A percentile compares a stretch with the other conserved stretches of the same genome.
Conservation (phyloP, 1,140 invertebrate genomes). For the Temnothorax longispinosus region DNA sequence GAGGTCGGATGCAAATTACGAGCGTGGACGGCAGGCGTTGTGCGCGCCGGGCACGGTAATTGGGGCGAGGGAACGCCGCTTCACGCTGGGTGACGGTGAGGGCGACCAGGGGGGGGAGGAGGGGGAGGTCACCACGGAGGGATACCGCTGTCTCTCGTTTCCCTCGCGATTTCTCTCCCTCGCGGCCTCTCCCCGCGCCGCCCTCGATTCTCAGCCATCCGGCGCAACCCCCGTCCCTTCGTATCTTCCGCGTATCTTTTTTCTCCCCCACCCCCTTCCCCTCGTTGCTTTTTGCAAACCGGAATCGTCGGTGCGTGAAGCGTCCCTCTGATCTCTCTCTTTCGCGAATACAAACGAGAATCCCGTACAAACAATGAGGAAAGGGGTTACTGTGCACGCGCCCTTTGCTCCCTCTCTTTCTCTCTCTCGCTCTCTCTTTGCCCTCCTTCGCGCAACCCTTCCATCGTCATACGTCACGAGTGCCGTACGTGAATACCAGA, state of each 20-base stretch:
- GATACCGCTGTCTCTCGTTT: constrained; percentile 42
- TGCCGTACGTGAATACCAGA: constrained; percentile 59
- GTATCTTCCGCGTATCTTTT: constrained; percentile 22
- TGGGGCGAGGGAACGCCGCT: constrained; percentile 69
- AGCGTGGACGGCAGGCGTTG: constrained; percentile 62
- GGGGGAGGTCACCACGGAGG: neutral
- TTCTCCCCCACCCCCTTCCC: neutral
- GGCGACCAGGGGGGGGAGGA: neutral
- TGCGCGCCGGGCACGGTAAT: constrained; percentile 69
- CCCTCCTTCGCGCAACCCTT: constrained; percentile 33
- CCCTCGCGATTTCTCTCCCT: constrained; percentile 48
- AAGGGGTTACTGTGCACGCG: constrained; percentile 65
- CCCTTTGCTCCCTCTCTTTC: constrained; percentile 47
- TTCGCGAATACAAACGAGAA: constrained; percentile 31
- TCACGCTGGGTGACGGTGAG: neutral
- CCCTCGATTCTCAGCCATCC: constrained; percentile 3
- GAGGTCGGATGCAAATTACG: constrained; percentile 74
- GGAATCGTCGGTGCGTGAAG: constrained; percentile 61
- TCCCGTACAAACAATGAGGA: constrained; percentile 12
- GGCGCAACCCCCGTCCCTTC: constrained; percentile 35
- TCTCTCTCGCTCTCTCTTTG: neutral
- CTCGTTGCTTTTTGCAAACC: constrained; percentile 42
- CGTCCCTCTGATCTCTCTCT: neutral
- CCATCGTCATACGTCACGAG: constrained; percentile 19
- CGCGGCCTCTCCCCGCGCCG: constrained; percentile 48